Conservation (phyloP, 2,888 invertebrate genomes). For the Augiades crinisus region DNA sequence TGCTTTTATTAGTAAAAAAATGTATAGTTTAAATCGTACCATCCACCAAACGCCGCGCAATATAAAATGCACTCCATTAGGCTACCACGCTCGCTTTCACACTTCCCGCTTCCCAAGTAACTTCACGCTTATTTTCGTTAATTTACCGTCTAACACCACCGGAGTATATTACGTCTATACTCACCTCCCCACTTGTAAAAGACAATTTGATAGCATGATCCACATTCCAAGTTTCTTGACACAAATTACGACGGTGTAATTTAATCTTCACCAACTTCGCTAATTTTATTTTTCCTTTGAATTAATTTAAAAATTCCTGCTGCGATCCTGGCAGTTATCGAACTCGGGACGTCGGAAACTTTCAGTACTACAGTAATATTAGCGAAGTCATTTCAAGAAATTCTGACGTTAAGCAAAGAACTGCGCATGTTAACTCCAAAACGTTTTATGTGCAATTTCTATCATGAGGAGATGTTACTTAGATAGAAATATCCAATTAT, state of each 20-base stretch:
- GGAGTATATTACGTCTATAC: slow-evolving; percentile 32
- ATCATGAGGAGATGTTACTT: neutral
- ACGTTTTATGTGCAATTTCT: slow-evolving; percentile 6
- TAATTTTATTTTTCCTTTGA: slow-evolving; percentile 77
- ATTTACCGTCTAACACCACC: slow-evolving; percentile 25
- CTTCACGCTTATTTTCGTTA: slow-evolving; percentile 25
- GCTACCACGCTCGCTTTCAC: slow-evolving; percentile 12
- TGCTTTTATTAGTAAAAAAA: no score
- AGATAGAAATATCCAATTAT: no score
- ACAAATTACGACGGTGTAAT: slow-evolving; percentile 73
- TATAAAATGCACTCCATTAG: slow-evolving; percentile 12
- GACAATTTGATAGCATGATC: slow-evolving; percentile 49
- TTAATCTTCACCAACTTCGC: slow-evolving; percentile 69
- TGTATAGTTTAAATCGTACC: no score
- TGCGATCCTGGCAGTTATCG: slow-evolving; percentile 70
- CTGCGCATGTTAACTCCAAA: slow-evolving; percentile 37
- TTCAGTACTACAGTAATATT: slow-evolving; percentile 68
- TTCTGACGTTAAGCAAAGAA: slow-evolving; percentile 49
- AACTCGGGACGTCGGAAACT: slow-evolving; percentile 65
- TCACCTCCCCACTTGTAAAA: slow-evolving; percentile 36
- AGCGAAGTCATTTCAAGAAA: slow-evolving; percentile 60
- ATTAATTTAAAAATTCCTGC: slow-evolving; percentile 77
- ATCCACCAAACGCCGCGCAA: neutral
- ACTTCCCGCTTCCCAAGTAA: slow-evolving; percentile 17
- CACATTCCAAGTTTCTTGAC: slow-evolving; percentile 65